Percentiles rank a stretch among this genome's conserved stretches.
Conservation (phyloP, 2,113 vertebrate genomes). For the Colaptes auratus region DNA sequence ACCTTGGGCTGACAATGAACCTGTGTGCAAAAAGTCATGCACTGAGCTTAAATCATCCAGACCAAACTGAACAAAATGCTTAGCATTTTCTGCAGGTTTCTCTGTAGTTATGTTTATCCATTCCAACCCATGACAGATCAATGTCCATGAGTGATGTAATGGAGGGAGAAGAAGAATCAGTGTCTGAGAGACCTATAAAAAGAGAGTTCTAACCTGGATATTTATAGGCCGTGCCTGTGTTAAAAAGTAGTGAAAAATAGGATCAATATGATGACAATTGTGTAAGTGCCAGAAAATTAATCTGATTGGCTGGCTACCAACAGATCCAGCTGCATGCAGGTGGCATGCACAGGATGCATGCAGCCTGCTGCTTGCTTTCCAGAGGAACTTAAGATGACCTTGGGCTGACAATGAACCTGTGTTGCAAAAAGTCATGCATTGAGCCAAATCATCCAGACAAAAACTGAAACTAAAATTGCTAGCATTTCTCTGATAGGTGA, state of each 20-base stretch:
- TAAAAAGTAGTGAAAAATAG: not conserved
- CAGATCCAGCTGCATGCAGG: slow-evolving; percentile 7
- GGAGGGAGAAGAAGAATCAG: not conserved
- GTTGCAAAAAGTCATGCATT: no score
- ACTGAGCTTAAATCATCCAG: slow-evolving; percentile 28
- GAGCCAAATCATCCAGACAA: slow-evolving; percentile 33
- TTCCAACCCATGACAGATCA: no score
- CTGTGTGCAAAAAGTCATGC: not conserved
- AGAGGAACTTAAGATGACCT: not conserved
- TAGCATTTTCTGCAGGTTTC: no score
- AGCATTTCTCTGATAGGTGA: not conserved
- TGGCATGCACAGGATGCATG: not conserved
- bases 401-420: not conserved
- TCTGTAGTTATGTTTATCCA: no score
- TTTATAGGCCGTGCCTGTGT: not conserved
- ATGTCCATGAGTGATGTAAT: no score
- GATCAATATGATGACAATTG: not conserved
- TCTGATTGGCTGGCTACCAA: not conserved
- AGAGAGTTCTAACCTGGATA: not conserved
- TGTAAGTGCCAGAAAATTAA: not conserved
- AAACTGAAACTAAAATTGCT: no score
- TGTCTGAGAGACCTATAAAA: not conserved
- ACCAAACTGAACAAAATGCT: not conserved
- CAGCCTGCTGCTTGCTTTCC: not conserved
- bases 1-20: not conserved